Percentiles rank a stretch among this genome's conserved stretches.
Evolutionary conservation across 2,888 invertebrate genomes (phyloP).

Genomic region (Cremastinae sp.): DNA sequence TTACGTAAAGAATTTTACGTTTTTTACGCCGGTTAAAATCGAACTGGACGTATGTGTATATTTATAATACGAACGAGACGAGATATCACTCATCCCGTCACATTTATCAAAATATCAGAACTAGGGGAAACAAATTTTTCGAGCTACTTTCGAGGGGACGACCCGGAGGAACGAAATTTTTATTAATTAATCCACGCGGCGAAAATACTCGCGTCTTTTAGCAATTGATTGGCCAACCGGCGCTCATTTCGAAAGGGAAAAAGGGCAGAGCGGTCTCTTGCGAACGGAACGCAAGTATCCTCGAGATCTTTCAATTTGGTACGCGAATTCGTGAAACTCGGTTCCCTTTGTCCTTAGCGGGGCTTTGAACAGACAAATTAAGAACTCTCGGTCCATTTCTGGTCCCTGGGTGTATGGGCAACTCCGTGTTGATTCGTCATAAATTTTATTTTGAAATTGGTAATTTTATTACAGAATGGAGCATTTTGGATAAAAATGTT

Average conservation of each 20-base stretch:
- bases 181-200: not conserved
- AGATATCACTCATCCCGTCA: conserved; percentile 17
- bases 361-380: conserved; percentile 49
- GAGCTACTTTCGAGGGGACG: conserved; percentile 2
- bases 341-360: conserved; percentile 53
- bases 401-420: no score
- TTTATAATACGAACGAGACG: not conserved
- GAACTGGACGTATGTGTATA: not conserved
- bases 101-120: not conserved
- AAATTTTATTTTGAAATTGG: no score
- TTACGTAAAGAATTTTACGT: conserved; percentile 43
- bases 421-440: conserved; percentile 3
- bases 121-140: not conserved
- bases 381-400: conserved; percentile 36
- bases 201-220: not conserved
- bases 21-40: conserved; percentile 14
- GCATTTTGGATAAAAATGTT: no score
- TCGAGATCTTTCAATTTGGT: conserved; percentile 53
- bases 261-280: not conserved
- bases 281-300: conserved; percentile 4
- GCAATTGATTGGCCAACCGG: conserved; percentile 39
- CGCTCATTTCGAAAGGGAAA: not conserved
- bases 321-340: conserved; percentile 58
- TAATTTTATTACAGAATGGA: no score
- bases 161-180: not conserved